Percentiles rank a stretch among this genome's conserved stretches.
Conservation (phyloP, 2,797 vertebrate species). For the Poeciliopsis infans region DNA sequence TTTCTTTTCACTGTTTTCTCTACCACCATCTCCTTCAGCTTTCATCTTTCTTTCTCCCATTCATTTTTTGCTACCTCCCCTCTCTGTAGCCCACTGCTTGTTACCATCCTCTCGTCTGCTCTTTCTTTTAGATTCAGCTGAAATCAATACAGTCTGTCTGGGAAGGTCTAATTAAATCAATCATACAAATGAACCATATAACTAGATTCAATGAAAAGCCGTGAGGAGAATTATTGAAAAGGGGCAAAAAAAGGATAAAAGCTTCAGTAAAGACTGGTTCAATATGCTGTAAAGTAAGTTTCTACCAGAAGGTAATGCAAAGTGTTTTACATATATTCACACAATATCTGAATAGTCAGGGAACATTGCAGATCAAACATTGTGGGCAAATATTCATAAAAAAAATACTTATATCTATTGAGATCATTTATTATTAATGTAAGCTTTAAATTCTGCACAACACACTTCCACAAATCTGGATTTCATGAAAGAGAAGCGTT, state of each 20-base stretch:
- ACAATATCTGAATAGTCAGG: not conserved
- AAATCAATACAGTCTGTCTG: constrained; percentile 27
- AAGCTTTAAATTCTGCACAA: not conserved
- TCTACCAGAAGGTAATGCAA: not conserved
- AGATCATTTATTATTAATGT: not conserved
- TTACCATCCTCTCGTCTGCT: constrained; percentile 5
- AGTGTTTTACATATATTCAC: not conserved
- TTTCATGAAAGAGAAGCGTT: not conserved
- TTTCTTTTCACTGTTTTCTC: constrained; percentile 6
- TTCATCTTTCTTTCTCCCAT: constrained; percentile 12
- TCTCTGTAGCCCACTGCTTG: not conserved
- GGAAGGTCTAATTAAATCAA: constrained; percentile 32
- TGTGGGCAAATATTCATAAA: not conserved
- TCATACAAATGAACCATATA: constrained; percentile 15
- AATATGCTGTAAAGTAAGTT: not conserved
- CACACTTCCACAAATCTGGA: not conserved
- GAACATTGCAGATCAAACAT: not conserved
- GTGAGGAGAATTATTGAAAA: not conserved
- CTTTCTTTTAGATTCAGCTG: constrained; percentile 4
- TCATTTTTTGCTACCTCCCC: not conserved
- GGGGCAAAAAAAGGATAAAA: not conserved
- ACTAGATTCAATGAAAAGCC: constrained; percentile 7
- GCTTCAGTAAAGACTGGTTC: not conserved
- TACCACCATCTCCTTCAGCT: constrained; percentile 7
- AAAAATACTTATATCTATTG: not conserved